Evolutionary conservation across 2,797 vertebrate genomes (phyloP).

Genomic region (Ctenopoma multispine): DNA sequence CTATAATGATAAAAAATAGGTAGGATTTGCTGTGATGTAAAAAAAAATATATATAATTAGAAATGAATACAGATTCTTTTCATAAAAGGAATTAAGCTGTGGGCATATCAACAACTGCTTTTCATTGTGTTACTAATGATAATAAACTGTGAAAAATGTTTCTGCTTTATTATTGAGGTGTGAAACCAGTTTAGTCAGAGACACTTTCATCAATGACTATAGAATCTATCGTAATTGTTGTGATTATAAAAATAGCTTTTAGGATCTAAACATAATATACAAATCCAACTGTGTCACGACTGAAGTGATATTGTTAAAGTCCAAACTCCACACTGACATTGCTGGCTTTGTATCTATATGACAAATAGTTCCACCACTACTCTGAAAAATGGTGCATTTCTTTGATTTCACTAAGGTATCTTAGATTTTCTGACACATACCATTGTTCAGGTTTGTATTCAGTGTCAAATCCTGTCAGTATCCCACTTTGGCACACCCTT

Average conservation of each 20-base stretch:
- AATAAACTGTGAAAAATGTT: too few species aligned
- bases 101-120: too few species aligned
- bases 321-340: background rate
- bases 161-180: too few species aligned
- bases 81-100: background rate
- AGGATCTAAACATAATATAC: background rate
- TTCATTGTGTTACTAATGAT: too few species aligned
- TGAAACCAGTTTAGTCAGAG: background rate
- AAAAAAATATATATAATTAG: too few species aligned
- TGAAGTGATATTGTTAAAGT: background rate
- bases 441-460: conserved; percentile 38
- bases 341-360: background rate
- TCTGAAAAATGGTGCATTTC: conserved; percentile 10
- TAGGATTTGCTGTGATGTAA: too few species aligned
- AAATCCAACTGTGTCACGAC: background rate
- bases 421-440: conserved; percentile 48
- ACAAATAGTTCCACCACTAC: conserved; percentile 9
- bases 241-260: too few species aligned
- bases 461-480: conserved; percentile 34
- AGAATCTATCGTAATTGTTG: too few species aligned
- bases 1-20: background rate
- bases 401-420: conserved; percentile 17
- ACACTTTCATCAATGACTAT: background rate
- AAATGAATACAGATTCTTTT: background rate
- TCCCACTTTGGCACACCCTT: conserved; percentile 35